phyloP scores from a whole-genome alignment of 2,888 invertebrate genomes.

The Oscheius myriophilus region DNA sequence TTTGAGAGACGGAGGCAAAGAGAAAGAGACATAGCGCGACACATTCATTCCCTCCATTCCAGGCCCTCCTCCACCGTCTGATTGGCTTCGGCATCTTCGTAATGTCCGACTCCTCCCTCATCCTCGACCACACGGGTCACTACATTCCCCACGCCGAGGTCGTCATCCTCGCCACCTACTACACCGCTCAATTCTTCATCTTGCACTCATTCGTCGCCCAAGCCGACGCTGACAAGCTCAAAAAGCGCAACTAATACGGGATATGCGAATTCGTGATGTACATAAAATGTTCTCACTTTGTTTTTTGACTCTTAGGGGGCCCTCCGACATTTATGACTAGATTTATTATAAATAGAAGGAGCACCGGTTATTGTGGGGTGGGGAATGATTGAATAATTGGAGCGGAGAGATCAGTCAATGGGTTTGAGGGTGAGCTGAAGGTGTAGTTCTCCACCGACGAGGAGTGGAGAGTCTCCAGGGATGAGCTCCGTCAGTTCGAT shows the following conservation, averaged over 20 bases:
- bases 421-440: slow-evolving; percentile 60
- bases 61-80: slow-evolving; percentile 30
- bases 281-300: neutral
- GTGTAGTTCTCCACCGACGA: slow-evolving; percentile 56
- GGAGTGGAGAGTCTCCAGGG: slow-evolving; percentile 55
- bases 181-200: slow-evolving; percentile 57
- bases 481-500: slow-evolving; percentile 67
- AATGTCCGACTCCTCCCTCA: slow-evolving; percentile 60
- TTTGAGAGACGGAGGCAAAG: neutral
- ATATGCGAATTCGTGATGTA: neutral
- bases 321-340: neutral
- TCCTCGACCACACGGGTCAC: slow-evolving; percentile 56
- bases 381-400: slow-evolving; percentile 5
- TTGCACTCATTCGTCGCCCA: slow-evolving; percentile 32
- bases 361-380: slow-evolving; percentile 2
- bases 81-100: slow-evolving; percentile 49
- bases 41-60: neutral
- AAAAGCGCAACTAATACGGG: slow-evolving; percentile 17
- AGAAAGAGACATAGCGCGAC: neutral
- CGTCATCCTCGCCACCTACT: slow-evolving; percentile 58
- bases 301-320: too few relatives aligned
- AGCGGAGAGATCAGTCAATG: slow-evolving; percentile 50
- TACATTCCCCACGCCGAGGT: slow-evolving; percentile 42
- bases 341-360: neutral
- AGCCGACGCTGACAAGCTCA: slow-evolving; percentile 14